A percentile compares a stretch with the other conserved stretches of the same genome.
Conservation (phyloP, 2,888 invertebrate species). For the Cinara cedri region DNA sequence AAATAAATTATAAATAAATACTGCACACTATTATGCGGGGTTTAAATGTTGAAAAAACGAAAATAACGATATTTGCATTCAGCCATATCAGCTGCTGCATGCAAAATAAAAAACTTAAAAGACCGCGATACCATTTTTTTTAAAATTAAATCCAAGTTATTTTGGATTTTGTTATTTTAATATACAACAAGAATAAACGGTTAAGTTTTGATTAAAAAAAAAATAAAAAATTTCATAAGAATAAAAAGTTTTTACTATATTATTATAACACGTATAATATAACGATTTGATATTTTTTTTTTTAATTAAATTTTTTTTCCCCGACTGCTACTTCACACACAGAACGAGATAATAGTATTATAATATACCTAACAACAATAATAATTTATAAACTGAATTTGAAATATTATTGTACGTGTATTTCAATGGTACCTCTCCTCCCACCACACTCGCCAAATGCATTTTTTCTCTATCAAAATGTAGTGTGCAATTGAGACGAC, state of each 20-base stretch:
- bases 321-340: too few species aligned
- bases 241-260: not conserved
- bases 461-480: too few species aligned
- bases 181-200: not conserved
- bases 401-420: too few species aligned
- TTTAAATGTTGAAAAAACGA: not conserved
- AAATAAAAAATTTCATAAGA: not conserved
- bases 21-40: too few species aligned
- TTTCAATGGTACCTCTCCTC: too few species aligned
- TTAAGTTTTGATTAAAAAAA: conserved; percentile 1
- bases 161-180: not conserved
- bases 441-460: too few species aligned
- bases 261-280: not conserved
- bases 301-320: too few species aligned
- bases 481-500: too few species aligned
- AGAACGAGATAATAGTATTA: too few species aligned
- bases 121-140: not conserved
- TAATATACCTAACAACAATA: not conserved
- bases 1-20: not conserved
- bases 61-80: not conserved
- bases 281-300: not conserved
- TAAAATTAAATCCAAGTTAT: not conserved
- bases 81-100: not conserved
- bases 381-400: too few species aligned
- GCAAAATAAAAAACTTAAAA: too few species aligned